Evolutionary conservation across 2,888 invertebrate genomes (phyloP), one percentile per base, ranked within the genome.

Genomic region (Spodoptera littoralis): DNA sequence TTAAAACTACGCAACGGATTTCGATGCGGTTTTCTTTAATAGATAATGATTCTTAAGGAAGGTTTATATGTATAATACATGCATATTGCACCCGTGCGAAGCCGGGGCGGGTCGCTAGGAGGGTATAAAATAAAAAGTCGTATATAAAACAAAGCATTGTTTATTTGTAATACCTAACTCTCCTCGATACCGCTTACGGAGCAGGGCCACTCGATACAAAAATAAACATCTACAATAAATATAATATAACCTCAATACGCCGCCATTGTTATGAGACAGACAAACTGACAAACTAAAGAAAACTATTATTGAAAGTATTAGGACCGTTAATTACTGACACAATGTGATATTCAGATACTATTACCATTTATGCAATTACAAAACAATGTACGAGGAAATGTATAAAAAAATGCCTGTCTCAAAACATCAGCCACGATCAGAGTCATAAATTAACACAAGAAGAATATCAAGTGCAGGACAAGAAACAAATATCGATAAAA

Each of bases 161-260:
- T 77, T 77, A 77, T 77, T 78, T 67, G 70, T 79, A 76, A 79
- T 78, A 76, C 50, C 76, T 78, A 78, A 70, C 70, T 61, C 61
- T 76, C 54, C 55, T 60, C 65, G 76, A 65, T 58, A 91, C 90
- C 79, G 87, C 82, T 58, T 86, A 81, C 87, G 85, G 71, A 64
- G 81, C 78, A 83, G 89, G 86, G 87, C 86, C 79, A 79, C 78
- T 76, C 83, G 86, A 84, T 91, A 92, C 79, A 93, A 92, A 92
- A 93, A 93, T 94, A 93, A 94, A 93, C 91, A 91, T 92, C 91
- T 92, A 90, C 83, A 92, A 92, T 93, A 92, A 92, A 92, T 91
- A 92, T 86, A 86, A 80, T 73, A 69, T 65, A 47, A 65, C 73
- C 30, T 42, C 6, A 54, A 52, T 57, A 60, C 49, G 22, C 48